Evolutionary conservation across 2,888 invertebrate genomes (phyloP).

Genomic region (Cephonodes hylas): DNA sequence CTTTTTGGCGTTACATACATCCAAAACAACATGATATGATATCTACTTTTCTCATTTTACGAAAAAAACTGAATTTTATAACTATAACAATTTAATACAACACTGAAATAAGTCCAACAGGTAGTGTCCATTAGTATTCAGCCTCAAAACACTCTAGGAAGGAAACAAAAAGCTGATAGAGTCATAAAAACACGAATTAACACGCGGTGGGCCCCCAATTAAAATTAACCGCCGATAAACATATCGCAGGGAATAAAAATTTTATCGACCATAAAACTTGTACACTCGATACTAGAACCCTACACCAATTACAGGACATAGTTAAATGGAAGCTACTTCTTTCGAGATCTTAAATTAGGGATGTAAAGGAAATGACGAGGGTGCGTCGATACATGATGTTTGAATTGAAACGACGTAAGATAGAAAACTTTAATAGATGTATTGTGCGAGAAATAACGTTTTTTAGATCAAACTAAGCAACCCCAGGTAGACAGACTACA

Average conservation of each 20-base stretch:
- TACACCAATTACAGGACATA: slow-evolving; percentile 18
- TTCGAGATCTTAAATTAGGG: not conserved
- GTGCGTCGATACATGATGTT: not conserved
- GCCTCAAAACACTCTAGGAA: not conserved
- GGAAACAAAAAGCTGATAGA: slow-evolving; percentile 11
- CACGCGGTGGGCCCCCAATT: slow-evolving; percentile 70
- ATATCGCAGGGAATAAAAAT: slow-evolving; percentile 29
- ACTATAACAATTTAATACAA: not conserved
- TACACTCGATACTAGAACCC: slow-evolving; percentile 4
- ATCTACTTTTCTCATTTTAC: too few relatives aligned
- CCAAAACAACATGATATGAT: too few relatives aligned
- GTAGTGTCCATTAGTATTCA: not conserved
- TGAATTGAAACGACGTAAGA: too few relatives aligned
- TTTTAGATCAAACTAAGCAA: too few relatives aligned
- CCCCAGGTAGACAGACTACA: too few relatives aligned
- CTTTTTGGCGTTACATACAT: too few relatives aligned
- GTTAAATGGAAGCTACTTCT: slow-evolving; percentile 13
- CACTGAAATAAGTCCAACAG: not conserved
- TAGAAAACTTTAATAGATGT: too few relatives aligned
- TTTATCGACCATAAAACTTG: slow-evolving; percentile 15
- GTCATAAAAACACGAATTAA: slow-evolving; percentile 30
- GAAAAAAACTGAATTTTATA: too few relatives aligned
- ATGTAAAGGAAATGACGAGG: slow-evolving; percentile 19
- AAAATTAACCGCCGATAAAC: slow-evolving; percentile 65
- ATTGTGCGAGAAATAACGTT: too few relatives aligned